Conservation (phyloP, 1,140 invertebrate species). For the Rhizoglyphus robini region DNA sequence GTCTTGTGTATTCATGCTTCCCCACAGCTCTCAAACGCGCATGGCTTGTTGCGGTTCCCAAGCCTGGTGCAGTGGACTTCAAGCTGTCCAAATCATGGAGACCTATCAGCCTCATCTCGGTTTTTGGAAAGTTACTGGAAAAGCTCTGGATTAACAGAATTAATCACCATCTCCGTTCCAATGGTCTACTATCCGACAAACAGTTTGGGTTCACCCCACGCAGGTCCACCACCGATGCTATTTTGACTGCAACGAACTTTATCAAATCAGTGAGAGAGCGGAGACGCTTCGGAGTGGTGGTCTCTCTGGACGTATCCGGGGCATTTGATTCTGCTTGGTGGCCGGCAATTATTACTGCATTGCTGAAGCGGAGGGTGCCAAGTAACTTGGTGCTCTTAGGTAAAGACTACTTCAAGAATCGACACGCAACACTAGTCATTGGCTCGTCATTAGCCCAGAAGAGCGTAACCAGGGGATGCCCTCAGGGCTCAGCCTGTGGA, state of each 20-base stretch:
- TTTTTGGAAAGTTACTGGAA: conserved; percentile 19
- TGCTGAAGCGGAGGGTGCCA: not conserved
- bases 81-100: not conserved
- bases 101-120: conserved; percentile 18
- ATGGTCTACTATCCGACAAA: not conserved
- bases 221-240: not conserved
- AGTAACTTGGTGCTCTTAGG: not conserved
- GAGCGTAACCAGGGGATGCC: not conserved
- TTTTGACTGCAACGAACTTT: not conserved
- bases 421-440: not conserved
- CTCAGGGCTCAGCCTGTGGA: not conserved
- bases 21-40: conserved; percentile 9
- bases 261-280: not conserved
- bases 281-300: not conserved
- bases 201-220: conserved; percentile 19
- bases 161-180: not conserved
- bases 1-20: not conserved
- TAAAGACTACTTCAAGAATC: not conserved
- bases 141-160: conserved; percentile 15
- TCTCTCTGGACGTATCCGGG: not conserved
- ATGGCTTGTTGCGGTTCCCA: not conserved
- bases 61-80: conserved; percentile 10
- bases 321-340: conserved; percentile 15
- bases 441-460: not conserved
- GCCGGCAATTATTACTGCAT: not conserved